Conservation (phyloP, 2,888 invertebrate genomes). For the Tryphoninae sp. region DNA sequence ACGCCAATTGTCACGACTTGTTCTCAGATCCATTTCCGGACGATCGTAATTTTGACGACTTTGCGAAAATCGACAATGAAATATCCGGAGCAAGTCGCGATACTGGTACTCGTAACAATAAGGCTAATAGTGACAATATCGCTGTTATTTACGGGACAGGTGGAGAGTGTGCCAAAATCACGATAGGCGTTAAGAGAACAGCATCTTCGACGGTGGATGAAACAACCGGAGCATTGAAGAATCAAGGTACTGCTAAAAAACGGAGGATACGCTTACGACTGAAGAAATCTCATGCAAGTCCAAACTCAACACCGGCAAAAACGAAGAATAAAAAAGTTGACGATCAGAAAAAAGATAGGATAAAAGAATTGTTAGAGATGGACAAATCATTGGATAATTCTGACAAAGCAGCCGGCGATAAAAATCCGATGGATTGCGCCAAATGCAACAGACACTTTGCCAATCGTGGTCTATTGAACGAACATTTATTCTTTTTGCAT, state of each 20-base stretch:
- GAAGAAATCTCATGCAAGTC: too few species aligned
- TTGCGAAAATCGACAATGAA: background rate
- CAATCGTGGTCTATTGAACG: constrained; percentile 46
- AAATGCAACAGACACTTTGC: constrained; percentile 56
- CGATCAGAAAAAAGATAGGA: background rate
- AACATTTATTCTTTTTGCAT: constrained; percentile 61
- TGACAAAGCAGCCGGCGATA: background rate
- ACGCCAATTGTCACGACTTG: background rate
- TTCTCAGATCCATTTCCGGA: constrained; percentile 19
- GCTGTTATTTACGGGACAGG: background rate
- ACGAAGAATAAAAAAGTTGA: background rate
- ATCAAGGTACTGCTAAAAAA: background rate
- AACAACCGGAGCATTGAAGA: background rate
- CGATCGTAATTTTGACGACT: background rate
- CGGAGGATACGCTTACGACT: background rate
- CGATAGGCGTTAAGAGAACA: constrained; percentile 20
- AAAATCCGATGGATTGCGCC: constrained; percentile 45
- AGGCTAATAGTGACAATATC: background rate
- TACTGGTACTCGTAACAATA: background rate
- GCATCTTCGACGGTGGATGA: background rate
- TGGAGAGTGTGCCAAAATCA: background rate
- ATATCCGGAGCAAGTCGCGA: background rate
- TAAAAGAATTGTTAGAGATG: constrained; percentile 37
- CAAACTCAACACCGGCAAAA: background rate
- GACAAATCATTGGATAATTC: constrained; percentile 10